Evolutionary conservation across 2,888 invertebrate species (phyloP).

Genomic region (Mimas tiliae): DNA sequence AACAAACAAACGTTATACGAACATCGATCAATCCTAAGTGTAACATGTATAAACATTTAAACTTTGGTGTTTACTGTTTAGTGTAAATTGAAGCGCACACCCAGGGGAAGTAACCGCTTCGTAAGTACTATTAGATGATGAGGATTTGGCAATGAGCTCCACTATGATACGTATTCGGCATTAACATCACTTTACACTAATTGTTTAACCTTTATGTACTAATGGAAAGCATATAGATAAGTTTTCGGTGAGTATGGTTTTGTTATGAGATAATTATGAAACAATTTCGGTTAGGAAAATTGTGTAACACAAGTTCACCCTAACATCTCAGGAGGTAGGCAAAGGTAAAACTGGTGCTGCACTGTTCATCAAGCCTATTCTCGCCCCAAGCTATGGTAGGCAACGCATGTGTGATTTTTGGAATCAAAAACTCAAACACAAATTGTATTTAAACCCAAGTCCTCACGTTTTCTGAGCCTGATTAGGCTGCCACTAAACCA

Average conservation of each 20-base stretch:
- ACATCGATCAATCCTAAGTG: background rate
- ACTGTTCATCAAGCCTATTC: too few species aligned
- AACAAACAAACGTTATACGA: background rate
- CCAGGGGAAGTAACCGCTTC: background rate
- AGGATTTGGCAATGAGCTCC: slow-evolving; percentile 1
- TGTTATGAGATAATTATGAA: background rate
- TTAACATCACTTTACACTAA: slow-evolving; percentile 16
- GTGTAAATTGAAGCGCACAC: background rate
- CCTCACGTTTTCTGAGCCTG: too few species aligned
- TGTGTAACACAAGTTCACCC: too few species aligned
- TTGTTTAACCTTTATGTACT: slow-evolving; percentile 16
- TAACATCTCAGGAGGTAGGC: too few species aligned
- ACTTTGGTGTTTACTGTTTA: slow-evolving; percentile 14
- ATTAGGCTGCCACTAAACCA: too few species aligned
- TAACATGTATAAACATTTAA: slow-evolving; percentile 11
- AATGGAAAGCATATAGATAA: slow-evolving; percentile 9
- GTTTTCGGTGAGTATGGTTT: slow-evolving; percentile 1
- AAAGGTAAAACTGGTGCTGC: too few species aligned
- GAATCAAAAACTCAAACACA: too few species aligned
- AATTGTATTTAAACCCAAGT: too few species aligned
- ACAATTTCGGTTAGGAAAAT: background rate
- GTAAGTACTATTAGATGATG: slow-evolving; percentile 11
- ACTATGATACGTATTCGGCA: background rate
- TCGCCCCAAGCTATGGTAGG: too few species aligned
- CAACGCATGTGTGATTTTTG: too few species aligned